Conservation (phyloP, 2,113 vertebrate genomes). For the Laterallus jamaicensis region DNA sequence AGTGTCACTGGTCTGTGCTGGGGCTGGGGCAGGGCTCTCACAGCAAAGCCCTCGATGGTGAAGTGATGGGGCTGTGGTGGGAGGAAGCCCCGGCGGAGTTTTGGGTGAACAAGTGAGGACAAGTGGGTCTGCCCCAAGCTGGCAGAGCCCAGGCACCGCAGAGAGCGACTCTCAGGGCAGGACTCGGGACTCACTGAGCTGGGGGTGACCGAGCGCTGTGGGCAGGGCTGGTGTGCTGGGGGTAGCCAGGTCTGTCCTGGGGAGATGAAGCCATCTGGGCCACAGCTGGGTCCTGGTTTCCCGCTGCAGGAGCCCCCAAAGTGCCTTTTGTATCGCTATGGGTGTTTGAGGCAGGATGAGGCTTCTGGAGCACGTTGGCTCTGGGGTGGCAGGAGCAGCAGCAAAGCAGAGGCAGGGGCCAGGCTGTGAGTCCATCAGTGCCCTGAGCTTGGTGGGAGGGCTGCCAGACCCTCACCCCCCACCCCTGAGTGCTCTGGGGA, state of each 20-base stretch:
- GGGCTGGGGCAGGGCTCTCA: neutral
- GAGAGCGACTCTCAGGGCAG: neutral
- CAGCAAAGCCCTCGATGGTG: neutral
- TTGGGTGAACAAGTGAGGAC: fast-evolving
- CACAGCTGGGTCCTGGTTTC: fast-evolving
- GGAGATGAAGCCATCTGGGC: neutral
- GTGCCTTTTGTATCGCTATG: neutral
- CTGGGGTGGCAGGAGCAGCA: fast-evolving
- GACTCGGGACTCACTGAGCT: neutral
- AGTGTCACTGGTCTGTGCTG: fast-evolving
- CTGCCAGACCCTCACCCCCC: neutral
- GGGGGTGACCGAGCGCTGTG: fast-evolving
- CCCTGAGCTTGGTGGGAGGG: neutral
- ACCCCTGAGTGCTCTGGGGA: neutral
- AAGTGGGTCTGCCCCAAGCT: neutral
- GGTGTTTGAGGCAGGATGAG: neutral
- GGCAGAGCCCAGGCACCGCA: fast-evolving
- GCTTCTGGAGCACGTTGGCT: neutral
- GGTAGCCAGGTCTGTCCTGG: neutral
- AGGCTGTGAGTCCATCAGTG: fast-evolving
- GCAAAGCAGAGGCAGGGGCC: neutral
- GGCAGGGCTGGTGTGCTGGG: fast-evolving
- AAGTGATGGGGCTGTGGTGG: fast-evolving
- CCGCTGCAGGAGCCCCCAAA: neutral
- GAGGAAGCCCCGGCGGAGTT: neutral